phyloP scores from a whole-genome alignment of 2,888 invertebrate species.

The Pammene aurita region DNA sequence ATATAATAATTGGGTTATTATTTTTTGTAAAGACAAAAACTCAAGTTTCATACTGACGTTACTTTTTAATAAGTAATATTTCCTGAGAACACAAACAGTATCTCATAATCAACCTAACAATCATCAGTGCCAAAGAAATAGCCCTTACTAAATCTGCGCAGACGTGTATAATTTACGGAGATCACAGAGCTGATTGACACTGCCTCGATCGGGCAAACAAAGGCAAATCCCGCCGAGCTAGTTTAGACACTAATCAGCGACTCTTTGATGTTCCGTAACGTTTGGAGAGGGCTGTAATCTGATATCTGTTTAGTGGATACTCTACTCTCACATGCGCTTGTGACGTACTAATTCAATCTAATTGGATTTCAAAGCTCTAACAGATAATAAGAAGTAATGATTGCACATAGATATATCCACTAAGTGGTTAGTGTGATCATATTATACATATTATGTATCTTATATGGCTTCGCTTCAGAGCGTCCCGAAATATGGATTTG shows the following conservation, averaged over 20 bases:
- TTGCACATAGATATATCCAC: too few species aligned
- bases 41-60: too few species aligned
- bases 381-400: too few species aligned
- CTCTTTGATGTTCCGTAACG: conserved; percentile 33
- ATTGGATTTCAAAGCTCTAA: not conserved
- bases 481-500: too few species aligned
- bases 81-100: not conserved
- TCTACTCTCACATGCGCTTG: conserved; percentile 1
- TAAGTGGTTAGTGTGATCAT: too few species aligned
- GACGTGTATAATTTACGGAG: conserved; percentile 21
- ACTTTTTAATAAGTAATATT: not conserved
- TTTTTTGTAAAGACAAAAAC: too few species aligned
- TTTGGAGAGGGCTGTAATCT: conserved; percentile 29
- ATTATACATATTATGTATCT: too few species aligned
- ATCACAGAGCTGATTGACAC: conserved; percentile 34
- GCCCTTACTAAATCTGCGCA: not conserved
- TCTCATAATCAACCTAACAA: not conserved
- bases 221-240: conserved; percentile 30
- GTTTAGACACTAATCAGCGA: conserved; percentile 36
- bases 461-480: too few species aligned
- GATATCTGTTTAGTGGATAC: conserved; percentile 16
- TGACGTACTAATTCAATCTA: not conserved
- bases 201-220: conserved; percentile 32
- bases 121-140: not conserved
- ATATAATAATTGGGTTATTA: too few species aligned